A percentile compares a stretch with the other conserved stretches of the same genome.
Conservation (phyloP, 2,888 invertebrate species). For the Stenurella melanura region DNA sequence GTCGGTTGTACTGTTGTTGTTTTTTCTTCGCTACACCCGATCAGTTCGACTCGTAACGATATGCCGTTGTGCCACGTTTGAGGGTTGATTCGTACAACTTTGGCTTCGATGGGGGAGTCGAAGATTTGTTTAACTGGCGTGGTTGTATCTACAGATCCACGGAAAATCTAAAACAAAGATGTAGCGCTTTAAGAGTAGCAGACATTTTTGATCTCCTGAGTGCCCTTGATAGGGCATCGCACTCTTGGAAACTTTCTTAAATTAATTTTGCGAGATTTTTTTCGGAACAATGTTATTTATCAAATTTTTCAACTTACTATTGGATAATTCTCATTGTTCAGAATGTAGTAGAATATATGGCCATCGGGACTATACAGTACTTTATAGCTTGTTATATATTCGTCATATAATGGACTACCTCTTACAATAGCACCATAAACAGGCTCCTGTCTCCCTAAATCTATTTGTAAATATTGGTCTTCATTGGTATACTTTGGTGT, state of each 20-base stretch:
- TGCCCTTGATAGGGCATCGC: too few relatives aligned
- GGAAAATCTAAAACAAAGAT: constrained; percentile 78
- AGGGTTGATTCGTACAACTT: constrained; percentile 82
- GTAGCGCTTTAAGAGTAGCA: too few relatives aligned
- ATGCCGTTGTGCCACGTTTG: constrained; percentile 83
- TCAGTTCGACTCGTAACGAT: constrained; percentile 80
- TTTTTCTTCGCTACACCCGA: constrained; percentile 79
- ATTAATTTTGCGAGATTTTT: too few relatives aligned
- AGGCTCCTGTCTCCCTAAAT: constrained; percentile 79
- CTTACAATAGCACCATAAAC: constrained; percentile 85
- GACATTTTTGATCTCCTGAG: too few relatives aligned
- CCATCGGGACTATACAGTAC: constrained; percentile 79
- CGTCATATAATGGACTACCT: constrained; percentile 81
- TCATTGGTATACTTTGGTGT: constrained; percentile 77
- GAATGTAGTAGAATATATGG: constrained; percentile 76
- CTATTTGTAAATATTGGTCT: constrained; percentile 81
- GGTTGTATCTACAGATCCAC: constrained; percentile 81
- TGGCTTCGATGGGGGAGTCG: constrained; percentile 84
- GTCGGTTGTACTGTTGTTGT: constrained; percentile 52
- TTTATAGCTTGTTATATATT: constrained; percentile 87
- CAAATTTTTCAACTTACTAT: too few relatives aligned
- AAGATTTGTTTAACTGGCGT: constrained; percentile 80
- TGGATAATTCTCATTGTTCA: constrained; percentile 72
- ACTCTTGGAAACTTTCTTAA: too few relatives aligned
- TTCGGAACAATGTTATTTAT: too few relatives aligned